Percentiles rank a stretch among this genome's conserved stretches.
Evolutionary conservation across 2,797 vertebrate genomes (phyloP).

Genomic region (Onychomys torridus): DNA sequence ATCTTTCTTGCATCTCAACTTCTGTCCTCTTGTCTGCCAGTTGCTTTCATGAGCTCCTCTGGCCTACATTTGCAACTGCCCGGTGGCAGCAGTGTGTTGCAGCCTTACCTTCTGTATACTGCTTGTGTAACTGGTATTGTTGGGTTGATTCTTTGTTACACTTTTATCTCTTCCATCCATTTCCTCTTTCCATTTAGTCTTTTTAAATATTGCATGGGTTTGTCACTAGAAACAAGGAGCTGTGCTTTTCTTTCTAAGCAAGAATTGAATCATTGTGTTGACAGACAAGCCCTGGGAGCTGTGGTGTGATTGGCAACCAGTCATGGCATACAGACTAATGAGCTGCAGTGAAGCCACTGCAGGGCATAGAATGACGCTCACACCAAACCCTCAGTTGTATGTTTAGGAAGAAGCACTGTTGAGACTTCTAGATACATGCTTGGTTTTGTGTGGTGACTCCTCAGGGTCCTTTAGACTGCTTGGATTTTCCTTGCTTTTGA

Average conservation of each 20-base stretch:
- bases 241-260: neutral
- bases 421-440: neutral
- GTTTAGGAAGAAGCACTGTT: neutral
- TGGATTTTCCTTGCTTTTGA: neutral
- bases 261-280: neutral
- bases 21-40: neutral
- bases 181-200: neutral
- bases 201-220: neutral
- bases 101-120: neutral
- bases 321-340: neutral
- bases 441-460: neutral
- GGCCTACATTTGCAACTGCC: neutral
- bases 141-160: neutral
- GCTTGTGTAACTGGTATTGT: neutral
- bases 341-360: neutral
- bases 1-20: neutral
- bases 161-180: neutral
- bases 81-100: neutral
- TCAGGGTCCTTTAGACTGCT: neutral
- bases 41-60: neutral
- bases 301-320: neutral
- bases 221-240: neutral
- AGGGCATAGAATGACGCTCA: no score
- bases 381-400: neutral
- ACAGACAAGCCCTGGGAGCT: neutral